Base-by-base conservation (phyloP, 2,113 vertebrate genomes). In the Argyrosomus japonicus region DNA sequence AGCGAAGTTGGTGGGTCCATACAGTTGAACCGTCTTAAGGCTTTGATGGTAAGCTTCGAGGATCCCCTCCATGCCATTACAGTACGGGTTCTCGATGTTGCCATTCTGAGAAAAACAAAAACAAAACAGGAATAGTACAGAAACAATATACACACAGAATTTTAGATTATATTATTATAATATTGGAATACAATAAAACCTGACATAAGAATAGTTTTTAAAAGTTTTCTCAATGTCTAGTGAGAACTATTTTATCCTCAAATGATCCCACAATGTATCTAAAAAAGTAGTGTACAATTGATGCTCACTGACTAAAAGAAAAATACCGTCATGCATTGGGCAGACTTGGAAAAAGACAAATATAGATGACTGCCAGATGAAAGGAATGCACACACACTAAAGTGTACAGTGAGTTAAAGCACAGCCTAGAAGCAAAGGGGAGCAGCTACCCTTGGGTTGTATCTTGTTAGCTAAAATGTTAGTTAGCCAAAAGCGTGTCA, bases 1-100 rank as follows among this genome's bases (percentile, higher is more conserved):
- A 19, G 98, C 96, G 0, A 99, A 99, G 93, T 99, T 99, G 84
- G 98, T 99, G 65, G 98, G 98, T 21, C 98, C 98, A 0, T 99
- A 99, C 47, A 99, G 97, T 95, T 99, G 98, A 84, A 99, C 97
- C 0, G 96, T 97, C 94, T 97, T 97, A 90, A 99, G 96, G 94
- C 97, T 98, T 93, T 95, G 94, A 91, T 99, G 97, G 77, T 99
- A 99, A 0, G 97, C 97, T 75, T 98, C 97, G 4, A 99, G 93
- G 82, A 99, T 98, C 5, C 98, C 98, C 45, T 98, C 97, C 62
- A 99, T 99, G 63, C 98, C 98, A 0, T 95, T 94, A 87, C 98
- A 99, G 0, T 97, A 97, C 0, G 98, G 98, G 92, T 98, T 98
- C 79, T 98, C 96, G 2, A 94, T 87, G 71, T 98, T 97, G 21